phyloP scores from a whole-genome alignment of 2,797 vertebrate genomes.

The Coccyzus lansbergi region DNA sequence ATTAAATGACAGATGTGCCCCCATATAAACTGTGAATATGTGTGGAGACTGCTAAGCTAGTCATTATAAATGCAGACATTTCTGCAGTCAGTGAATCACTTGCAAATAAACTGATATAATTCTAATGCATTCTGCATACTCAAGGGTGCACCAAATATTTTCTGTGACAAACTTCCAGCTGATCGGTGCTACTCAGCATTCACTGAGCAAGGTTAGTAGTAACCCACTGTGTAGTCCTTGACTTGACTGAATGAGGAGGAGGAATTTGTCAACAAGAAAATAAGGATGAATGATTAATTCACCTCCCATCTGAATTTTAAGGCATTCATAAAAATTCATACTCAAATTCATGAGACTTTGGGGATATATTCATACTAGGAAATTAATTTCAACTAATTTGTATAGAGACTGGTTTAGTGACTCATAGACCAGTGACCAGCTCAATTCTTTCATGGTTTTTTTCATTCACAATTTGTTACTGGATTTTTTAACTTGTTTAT shows the following conservation, averaged over 20 bases:
- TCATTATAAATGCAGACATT: constrained; percentile 29
- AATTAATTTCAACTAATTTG: background rate
- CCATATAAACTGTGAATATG: background rate
- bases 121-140: constrained; percentile 27
- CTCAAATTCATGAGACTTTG: constrained; percentile 24
- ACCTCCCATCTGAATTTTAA: constrained; percentile 16
- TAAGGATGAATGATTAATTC: constrained; percentile 36
- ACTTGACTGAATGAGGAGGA: constrained; percentile 20
- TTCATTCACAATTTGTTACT: background rate
- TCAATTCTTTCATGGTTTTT: background rate
- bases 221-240: background rate
- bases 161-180: constrained; percentile 33
- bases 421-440: background rate
- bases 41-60: constrained; percentile 1
- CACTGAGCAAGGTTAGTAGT: background rate
- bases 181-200: constrained; percentile 25
- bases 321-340: background rate
- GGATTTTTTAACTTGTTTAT: background rate
- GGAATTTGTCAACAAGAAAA: constrained; percentile 50
- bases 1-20: background rate
- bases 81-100: constrained; percentile 12
- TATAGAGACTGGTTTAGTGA: background rate
- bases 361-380: constrained; percentile 24
- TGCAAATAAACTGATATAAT: constrained; percentile 64
- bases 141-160: constrained; percentile 27